phyloP scores from a whole-genome alignment of 2,888 invertebrate species.

The Tryphoninae sp. region DNA sequence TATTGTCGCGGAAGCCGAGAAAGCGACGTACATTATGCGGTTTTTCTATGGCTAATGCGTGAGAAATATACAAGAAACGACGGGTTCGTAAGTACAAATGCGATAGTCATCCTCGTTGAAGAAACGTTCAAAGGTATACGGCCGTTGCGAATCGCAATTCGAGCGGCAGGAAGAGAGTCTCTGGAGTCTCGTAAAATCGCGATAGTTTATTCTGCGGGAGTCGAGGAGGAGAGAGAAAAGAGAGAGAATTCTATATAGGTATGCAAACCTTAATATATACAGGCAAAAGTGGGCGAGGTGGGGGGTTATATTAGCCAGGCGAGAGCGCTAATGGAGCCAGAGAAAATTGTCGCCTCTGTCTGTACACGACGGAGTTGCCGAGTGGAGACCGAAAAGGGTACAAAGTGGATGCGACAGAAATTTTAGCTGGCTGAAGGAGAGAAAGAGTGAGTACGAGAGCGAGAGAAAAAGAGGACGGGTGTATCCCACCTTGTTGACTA shows the following conservation, averaged over 20 bases:
- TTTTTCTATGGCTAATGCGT: slow-evolving; percentile 59
- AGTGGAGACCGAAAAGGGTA: slow-evolving; percentile 39
- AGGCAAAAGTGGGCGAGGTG: neutral
- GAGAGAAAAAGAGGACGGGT: slow-evolving; percentile 67
- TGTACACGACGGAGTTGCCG: slow-evolving; percentile 33
- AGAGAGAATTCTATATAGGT: neutral
- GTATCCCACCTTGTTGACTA: slow-evolving; percentile 77
- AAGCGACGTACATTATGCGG: slow-evolving; percentile 61
- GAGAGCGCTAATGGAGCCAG: slow-evolving; percentile 60
- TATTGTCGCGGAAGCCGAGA: slow-evolving; percentile 55
- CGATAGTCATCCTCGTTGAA: slow-evolving; percentile 32
- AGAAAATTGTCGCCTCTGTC: slow-evolving; percentile 58
- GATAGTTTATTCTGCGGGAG: slow-evolving; percentile 8
- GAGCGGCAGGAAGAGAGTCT: slow-evolving; percentile 63
- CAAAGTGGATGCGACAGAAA: slow-evolving; percentile 46
- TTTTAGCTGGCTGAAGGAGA: slow-evolving; percentile 56
- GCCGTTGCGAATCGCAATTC: slow-evolving; percentile 69
- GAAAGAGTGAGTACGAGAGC: slow-evolving; percentile 65
- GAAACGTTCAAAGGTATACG: slow-evolving; percentile 39
- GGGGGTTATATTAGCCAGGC: slow-evolving; percentile 14
- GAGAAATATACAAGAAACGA: slow-evolving; percentile 48
- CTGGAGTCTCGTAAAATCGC: slow-evolving; percentile 64
- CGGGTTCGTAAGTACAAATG: slow-evolving; percentile 23
- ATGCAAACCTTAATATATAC: slow-evolving; percentile 4
- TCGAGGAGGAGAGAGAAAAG: neutral